Evolutionary conservation across 2,888 invertebrate genomes (phyloP).

Genomic region (Drosophila nr. medialis): DNA sequence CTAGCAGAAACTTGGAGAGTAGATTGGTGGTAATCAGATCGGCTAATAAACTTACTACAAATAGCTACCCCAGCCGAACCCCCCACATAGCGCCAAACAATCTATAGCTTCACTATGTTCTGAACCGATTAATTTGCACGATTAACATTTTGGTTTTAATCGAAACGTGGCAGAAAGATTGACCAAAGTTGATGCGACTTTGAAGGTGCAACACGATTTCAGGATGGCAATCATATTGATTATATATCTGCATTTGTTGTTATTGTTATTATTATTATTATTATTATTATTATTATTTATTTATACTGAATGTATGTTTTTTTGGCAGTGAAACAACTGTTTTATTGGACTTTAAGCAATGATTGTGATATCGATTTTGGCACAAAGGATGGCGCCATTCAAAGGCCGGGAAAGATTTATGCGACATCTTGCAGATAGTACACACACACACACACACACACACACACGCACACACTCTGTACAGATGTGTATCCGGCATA

Average conservation of each 20-base stretch:
- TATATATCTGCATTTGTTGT: background rate
- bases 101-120: background rate
- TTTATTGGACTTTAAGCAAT: background rate
- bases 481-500: background rate
- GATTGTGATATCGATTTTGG: background rate
- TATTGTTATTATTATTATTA: no score
- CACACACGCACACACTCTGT: background rate
- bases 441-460: background rate
- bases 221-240: background rate
- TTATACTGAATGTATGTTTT: background rate
- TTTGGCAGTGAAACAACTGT: background rate
- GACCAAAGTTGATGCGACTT: background rate
- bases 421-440: conserved; percentile 1
- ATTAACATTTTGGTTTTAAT: background rate
- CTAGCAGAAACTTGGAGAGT: background rate
- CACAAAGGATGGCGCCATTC: background rate
- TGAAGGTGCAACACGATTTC: background rate
- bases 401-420: background rate
- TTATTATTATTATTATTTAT: no score
- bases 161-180: no score
- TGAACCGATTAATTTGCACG: background rate
- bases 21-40: background rate
- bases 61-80: background rate
- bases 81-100: background rate
- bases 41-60: background rate